Evolutionary conservation across 2,113 vertebrate species (phyloP).

Genomic region (Martes martes): DNA sequence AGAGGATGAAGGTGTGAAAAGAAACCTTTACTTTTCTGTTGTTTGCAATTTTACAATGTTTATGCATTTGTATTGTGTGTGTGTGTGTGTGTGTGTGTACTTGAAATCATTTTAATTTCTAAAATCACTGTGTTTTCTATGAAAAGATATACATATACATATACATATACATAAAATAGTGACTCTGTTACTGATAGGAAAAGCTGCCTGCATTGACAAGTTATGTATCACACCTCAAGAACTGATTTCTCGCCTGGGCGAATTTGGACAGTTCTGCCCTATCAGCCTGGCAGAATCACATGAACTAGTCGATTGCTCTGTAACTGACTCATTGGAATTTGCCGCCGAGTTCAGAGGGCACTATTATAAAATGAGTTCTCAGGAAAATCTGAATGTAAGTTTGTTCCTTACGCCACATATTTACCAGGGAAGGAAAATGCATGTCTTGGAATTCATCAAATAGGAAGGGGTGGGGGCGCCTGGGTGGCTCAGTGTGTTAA

Average conservation of each 20-base stretch:
- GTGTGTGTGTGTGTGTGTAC: not conserved
- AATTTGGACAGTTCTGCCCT: slow-evolving; percentile 92
- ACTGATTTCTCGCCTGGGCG: slow-evolving; percentile 86
- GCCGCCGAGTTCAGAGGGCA: slow-evolving; percentile 89
- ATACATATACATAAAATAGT: not conserved
- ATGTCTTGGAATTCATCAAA: not conserved
- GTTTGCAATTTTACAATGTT: not conserved
- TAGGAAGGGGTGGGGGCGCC: not conserved
- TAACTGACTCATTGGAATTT: slow-evolving; percentile 81
- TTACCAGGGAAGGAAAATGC: not conserved
- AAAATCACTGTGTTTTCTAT: not conserved
- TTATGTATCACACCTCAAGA: slow-evolving; percentile 91
- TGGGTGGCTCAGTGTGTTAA: not conserved
- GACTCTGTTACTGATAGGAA: slow-evolving; percentile 80
- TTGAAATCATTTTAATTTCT: slow-evolving; percentile 22
- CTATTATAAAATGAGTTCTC: slow-evolving; percentile 93
- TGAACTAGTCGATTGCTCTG: slow-evolving; percentile 90
- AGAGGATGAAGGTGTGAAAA: not conserved
- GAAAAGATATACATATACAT: not conserved
- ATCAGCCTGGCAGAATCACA: slow-evolving; percentile 90
- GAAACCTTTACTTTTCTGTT: not conserved
- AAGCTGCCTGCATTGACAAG: slow-evolving; percentile 89
- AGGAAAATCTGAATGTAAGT: slow-evolving; percentile 88
- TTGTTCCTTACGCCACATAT: not conserved
- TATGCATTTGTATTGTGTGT: not conserved